Base-by-base conservation (phyloP, 2,113 vertebrate species). In the Ochotona princeps region DNA sequence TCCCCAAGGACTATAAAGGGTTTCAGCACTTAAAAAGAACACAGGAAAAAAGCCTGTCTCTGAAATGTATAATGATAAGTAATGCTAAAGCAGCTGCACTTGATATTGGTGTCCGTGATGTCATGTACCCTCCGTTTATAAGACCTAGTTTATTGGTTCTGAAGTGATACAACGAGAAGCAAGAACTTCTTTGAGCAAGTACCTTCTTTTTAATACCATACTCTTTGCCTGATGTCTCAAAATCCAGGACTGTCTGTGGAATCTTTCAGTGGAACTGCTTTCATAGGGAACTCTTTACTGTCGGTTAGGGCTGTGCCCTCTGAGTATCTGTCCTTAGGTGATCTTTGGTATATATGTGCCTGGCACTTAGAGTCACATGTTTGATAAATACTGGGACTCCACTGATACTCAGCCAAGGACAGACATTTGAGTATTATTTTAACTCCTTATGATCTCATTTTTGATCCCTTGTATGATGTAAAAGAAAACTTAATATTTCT, bases 21-120 rank as follows among this genome's bases (percentile, higher is more conserved):
- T 80, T 95, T 95, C 89, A 93, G 75, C 54, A 83, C 30, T 79
- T 93, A 32, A 84, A 89, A 63, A 94, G 47, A 72, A 57, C 20
- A 61, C 26, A 66, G 44, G 28, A 81, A 88, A 90, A 92, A 83
- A 90, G 80, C 84, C 67, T 21, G 54, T 63, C 51, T 90, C 38
- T 49, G 69, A 76, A 93, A 86, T 76, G 26, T n/a, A 25, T 69
- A 76, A 86, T 28, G 88, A 63, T 63, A 84, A 89, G 83, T 70
- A 84, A 83, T 4, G 17, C n/a, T 61, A 35, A 65, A 54, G 38
- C 25, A 82, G 47, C 32, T 51, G 14, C 61, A 47, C 54, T 44
- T 78, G 83, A 65, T 74, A 51, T 0, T 12, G 63, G 49, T 38
- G 69, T 1, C 18, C 54, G 12, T 26, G 73, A 91, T 70, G 49